Evolutionary conservation across 2,113 vertebrate species (phyloP), one percentile per base, ranked within the genome.

Genomic region (Boulengeromyrus knoepffleri): DNA sequence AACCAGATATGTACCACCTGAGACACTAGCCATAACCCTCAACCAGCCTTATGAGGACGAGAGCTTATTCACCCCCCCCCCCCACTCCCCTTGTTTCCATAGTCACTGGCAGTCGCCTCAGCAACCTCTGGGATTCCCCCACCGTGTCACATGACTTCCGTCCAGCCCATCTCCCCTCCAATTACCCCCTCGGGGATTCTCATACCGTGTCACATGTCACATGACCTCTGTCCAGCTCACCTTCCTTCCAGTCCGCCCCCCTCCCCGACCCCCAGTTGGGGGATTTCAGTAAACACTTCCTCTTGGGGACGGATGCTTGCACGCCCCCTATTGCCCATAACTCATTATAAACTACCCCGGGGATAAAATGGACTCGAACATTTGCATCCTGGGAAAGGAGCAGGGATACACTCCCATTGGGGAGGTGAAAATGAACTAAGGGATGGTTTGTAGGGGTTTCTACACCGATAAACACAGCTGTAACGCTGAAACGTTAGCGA

Each of bases 321-420:
- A 27, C 7, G 0, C 7, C 24, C 24, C 24, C 2, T n/a, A 31
- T 74, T 74, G 66, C 66, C 66, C 66, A 5, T 17, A 36, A 36
- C 66, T 13, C 66, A 74, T 31, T 74, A 70, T 85, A 50, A 90
- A 88, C 85, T 89, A 84, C 80, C 62, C 87, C 56, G 1, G 46
- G 80, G 87, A 88, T 74, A 88, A 49, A 42, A 85, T 58, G 17
- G 87, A 7, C 49, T 74, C 4, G 10, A 74, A 36, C 27, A 70
- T 27, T n/a, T 53, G 21, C 62, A 46, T 88, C 66, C 27, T 74
- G 12, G 9, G 31, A 31, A 15, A 15, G 1, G 27, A 2, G 12
- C 66, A 15, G n/a, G 17, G 66, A 74, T 12, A 15, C 10, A 4
- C 66, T 12, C 31, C 66, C 66, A 36, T 2, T 31, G 8, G 9